Evolutionary conservation across 2,113 vertebrate genomes (phyloP).

Genomic region (Antechinus stuartii): DNA sequence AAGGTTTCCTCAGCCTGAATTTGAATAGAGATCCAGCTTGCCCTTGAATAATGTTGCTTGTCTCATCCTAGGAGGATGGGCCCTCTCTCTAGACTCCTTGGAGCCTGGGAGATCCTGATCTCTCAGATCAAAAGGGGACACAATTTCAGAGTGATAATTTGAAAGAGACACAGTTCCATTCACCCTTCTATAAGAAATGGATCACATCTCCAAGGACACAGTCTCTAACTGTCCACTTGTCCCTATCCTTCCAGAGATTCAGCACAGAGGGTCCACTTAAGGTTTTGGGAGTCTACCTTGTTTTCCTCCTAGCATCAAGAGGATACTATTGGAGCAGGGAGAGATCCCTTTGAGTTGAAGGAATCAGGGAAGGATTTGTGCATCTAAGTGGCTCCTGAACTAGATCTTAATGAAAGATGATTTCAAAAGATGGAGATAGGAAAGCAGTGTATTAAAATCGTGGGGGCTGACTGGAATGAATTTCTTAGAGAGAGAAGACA

Average conservation of each 20-base stretch:
- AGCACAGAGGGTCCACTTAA: neutral
- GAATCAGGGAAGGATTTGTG: neutral
- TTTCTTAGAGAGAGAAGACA: neutral
- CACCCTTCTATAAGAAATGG: neutral
- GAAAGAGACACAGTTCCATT: too few species aligned
- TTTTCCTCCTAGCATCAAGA: neutral
- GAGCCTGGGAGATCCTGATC: too few species aligned
- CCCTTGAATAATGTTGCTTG: too few species aligned
- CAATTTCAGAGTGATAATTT: too few species aligned
- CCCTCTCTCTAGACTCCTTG: too few species aligned
- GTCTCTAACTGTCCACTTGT: neutral
- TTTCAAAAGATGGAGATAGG: neutral
- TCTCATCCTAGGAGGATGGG: too few species aligned
- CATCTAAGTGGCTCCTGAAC: neutral
- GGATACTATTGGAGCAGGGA: neutral
- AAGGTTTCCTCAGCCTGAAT: too few species aligned
- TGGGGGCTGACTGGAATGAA: neutral
- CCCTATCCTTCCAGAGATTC: neutral
- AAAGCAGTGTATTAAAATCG: neutral
- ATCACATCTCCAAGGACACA: neutral
- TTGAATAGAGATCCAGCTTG: too few species aligned
- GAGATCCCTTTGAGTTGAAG: neutral
- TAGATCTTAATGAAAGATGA: neutral
- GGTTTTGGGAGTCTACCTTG: too few species aligned
- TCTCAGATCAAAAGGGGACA: too few species aligned